Conservation (phyloP, 2,888 invertebrate genomes). For the Campopleginae sp. region DNA sequence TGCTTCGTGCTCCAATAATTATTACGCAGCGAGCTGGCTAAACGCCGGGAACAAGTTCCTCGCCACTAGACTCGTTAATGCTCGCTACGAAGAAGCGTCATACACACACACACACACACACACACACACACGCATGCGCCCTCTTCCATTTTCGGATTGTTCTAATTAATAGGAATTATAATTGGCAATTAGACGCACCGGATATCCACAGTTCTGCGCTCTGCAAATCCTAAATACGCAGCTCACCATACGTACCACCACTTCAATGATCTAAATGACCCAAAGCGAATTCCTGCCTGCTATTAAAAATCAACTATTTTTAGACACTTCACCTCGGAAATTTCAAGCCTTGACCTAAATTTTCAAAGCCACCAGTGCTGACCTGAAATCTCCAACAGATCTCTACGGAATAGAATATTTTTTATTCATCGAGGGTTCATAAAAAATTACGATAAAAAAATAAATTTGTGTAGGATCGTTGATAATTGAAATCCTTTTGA, state of each 20-base stretch:
- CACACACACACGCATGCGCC: slow-evolving; percentile 33
- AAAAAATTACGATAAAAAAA: neutral
- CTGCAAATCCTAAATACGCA: slow-evolving; percentile 33
- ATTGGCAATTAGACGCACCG: slow-evolving; percentile 79
- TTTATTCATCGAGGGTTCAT: neutral
- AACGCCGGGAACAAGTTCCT: slow-evolving; percentile 74
- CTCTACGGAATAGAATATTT: neutral
- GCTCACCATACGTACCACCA: neutral
- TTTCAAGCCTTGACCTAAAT: neutral
- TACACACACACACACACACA: slow-evolving; percentile 27
- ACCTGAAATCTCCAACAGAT: neutral
- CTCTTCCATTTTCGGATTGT: slow-evolving; percentile 78
- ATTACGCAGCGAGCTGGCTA: slow-evolving; percentile 78
- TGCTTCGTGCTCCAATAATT: slow-evolving; percentile 73
- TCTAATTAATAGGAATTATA: slow-evolving; percentile 82
- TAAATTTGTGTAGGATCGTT: neutral
- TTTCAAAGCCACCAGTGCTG: neutral
- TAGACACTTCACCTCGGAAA: neutral
- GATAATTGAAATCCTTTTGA: neutral
- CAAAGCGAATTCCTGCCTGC: neutral
- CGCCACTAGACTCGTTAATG: slow-evolving; percentile 75
- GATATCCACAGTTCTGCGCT: slow-evolving; percentile 24
- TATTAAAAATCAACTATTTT: neutral
- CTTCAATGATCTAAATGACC: neutral
- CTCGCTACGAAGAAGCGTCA: slow-evolving; percentile 60